Evolutionary conservation across 2,797 vertebrate species (phyloP), one percentile per base, ranked within the genome.

Genomic region (Sebastes trivittatus): DNA sequence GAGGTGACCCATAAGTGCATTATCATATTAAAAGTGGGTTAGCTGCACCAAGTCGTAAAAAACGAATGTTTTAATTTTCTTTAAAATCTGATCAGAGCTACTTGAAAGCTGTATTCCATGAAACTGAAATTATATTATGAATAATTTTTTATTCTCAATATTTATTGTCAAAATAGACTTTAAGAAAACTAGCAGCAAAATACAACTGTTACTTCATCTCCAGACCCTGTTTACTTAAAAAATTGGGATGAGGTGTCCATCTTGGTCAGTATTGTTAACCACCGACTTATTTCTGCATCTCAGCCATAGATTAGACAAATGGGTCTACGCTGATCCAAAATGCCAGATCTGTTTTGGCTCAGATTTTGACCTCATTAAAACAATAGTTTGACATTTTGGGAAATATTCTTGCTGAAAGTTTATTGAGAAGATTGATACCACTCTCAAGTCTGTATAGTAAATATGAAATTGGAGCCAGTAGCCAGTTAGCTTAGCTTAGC

Each of bases 21-120:
- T 74, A 82, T 81, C 29, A 64, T 69, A 64, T 77, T 73, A 46
- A 72, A 85, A 79, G 75, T 80, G 42, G 80, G 70, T 82, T 85
- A 80, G 32, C 67, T 64, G 46, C 27, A 65, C 9, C 1, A n/a
- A 36, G 36, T 60, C 4, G 1, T 27, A 14, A 22, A 54, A n/a
- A 65, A 3, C 10, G 11, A 2, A 46, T 30, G 6, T 59, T 60
- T 62, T 16, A 0, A 60, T 75, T 71, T 16, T 38, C 36, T 38
- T 38, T 38, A 5, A 38, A 46, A 58, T 65, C 30, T 20, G 46
- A 54, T 38, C 36, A 0, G 63, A 9, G 20, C 5, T 30, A 27
- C 16, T 54, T 25, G 8, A 58, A 25, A 58, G 20, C 23, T 70
- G 6, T 7, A 42, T 58, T 58, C 9, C 9, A 36, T 54, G 27